Evolutionary conservation across 2,113 vertebrate species (phyloP).

Genomic region (Pangasianodon hypophthalmus): DNA sequence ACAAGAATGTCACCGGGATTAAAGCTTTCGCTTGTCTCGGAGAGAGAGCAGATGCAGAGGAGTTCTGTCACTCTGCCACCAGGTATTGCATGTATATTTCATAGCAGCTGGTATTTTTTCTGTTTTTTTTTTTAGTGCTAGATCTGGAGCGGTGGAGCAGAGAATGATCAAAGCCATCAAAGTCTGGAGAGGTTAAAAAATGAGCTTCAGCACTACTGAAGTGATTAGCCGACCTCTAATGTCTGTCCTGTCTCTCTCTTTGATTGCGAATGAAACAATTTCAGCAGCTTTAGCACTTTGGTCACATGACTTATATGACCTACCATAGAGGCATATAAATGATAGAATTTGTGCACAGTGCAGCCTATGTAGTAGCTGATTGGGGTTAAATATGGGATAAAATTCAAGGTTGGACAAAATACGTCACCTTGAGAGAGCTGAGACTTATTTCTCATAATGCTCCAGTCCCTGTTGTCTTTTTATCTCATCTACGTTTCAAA

Average conservation of each 20-base stretch:
- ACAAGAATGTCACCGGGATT: neutral
- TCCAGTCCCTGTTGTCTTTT: constrained; percentile 10
- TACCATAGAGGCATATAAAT: neutral
- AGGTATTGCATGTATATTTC: constrained; percentile 23
- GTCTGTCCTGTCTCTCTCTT: neutral
- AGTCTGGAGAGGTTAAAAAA: neutral
- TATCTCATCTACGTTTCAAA: constrained; percentile 17
- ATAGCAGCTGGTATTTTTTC: neutral
- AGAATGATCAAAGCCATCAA: constrained; percentile 22
- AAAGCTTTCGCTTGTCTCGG: too few relatives aligned
- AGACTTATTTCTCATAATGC: neutral
- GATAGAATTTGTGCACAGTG: neutral
- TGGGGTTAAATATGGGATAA: constrained; percentile 12
- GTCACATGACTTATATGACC: neutral
- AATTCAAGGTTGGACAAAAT: neutral
- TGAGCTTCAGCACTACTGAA: neutral
- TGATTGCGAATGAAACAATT: neutral
- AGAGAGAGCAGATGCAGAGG: neutral
- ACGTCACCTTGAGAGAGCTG: neutral
- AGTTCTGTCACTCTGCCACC: neutral
- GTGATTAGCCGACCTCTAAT: constrained; percentile 23
- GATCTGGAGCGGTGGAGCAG: neutral
- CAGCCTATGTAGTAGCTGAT: neutral
- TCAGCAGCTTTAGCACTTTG: neutral
- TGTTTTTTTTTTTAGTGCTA: neutral